These are phyloP conservation scores for Eristalis tenax DNA, from an alignment of 2,888 invertebrate genomes.

Conservation along the genomic window DNA sequence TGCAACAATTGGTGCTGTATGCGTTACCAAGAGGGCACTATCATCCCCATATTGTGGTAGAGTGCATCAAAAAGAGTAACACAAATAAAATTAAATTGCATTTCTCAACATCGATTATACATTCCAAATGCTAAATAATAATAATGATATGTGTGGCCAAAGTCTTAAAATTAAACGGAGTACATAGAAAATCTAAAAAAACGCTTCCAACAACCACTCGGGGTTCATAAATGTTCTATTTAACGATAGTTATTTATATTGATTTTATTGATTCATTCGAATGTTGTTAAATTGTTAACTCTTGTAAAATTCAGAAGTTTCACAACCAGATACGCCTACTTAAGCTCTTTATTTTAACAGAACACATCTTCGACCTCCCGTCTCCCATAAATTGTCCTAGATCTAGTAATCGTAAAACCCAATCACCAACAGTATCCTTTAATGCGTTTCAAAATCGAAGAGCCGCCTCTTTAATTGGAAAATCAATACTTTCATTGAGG, in stretches of 20 bases:
- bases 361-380: background rate
- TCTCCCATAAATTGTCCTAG: background rate
- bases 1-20: too few relatives aligned
- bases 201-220: background rate
- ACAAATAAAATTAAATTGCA: too few relatives aligned
- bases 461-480: constrained; percentile 11
- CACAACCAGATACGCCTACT: background rate
- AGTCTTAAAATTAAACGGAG: too few relatives aligned
- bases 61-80: too few relatives aligned
- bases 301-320: background rate
- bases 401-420: background rate
- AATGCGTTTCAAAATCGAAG: constrained; percentile 5
- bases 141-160: too few relatives aligned
- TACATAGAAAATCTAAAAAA: too few relatives aligned
- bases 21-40: too few relatives aligned
- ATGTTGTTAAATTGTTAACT: background rate
- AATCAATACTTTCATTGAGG: constrained; percentile 62
- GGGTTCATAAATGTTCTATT: background rate
- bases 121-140: too few relatives aligned
- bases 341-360: background rate
- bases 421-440: background rate
- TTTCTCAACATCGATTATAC: too few relatives aligned
- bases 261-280: background rate
- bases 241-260: background rate
- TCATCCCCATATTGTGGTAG: too few relatives aligned